These are phyloP conservation scores for Neelides sp. DNA, from an alignment of 1,140 invertebrate species.

Conservation along the genomic window DNA sequence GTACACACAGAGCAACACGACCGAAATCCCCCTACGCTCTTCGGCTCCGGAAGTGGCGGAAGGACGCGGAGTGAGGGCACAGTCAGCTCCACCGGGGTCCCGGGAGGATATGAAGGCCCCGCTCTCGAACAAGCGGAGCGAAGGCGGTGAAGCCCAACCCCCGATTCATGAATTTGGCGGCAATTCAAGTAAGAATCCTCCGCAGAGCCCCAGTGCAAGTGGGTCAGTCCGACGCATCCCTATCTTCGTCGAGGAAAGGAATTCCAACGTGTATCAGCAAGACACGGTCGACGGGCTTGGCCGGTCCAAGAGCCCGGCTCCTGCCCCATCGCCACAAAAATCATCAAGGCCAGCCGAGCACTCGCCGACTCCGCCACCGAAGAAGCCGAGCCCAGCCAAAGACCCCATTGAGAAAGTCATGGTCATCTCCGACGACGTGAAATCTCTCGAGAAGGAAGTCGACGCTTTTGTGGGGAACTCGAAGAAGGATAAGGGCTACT, in stretches of 20 bases:
- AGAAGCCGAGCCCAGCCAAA: constrained; percentile 15
- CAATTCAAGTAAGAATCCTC: constrained; percentile 11
- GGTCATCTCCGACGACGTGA: constrained; percentile 47
- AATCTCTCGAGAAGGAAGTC: constrained; percentile 60
- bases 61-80: constrained; percentile 8
- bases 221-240: constrained; percentile 60
- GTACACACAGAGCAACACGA: not conserved
- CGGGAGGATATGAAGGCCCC: not conserved
- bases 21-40: not conserved
- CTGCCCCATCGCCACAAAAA: not conserved
- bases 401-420: constrained; percentile 19
- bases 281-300: constrained; percentile 6
- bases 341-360: not conserved
- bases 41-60: not conserved
- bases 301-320: constrained; percentile 40
- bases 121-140: not conserved
- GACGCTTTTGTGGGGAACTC: constrained; percentile 57
- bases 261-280: constrained; percentile 48
- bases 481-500: constrained; percentile 67
- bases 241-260: constrained; percentile 70
- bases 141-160: not conserved
- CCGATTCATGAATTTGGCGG: constrained; percentile 7
- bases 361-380: constrained; percentile 11
- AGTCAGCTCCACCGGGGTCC: constrained; percentile 17
- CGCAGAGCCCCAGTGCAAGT: not conserved